Conservation (phyloP, 2,888 invertebrate genomes). For the Ametastegia equiseti region DNA sequence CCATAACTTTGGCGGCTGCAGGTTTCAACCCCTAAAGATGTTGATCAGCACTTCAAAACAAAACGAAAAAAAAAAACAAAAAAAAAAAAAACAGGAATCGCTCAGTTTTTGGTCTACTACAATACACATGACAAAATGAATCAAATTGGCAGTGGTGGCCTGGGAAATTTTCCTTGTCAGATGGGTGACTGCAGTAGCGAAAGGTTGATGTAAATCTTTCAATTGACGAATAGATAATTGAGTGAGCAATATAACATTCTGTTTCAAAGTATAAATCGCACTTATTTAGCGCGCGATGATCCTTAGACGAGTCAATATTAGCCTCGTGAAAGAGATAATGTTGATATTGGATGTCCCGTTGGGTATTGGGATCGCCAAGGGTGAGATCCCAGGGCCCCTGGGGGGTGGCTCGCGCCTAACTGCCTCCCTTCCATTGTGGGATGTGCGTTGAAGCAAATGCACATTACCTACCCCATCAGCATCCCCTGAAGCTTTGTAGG, state of each 20-base stretch:
- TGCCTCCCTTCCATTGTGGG: slow-evolving; percentile 70
- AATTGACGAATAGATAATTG: neutral
- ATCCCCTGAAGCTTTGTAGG: slow-evolving; percentile 13
- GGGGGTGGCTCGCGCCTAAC: slow-evolving; percentile 38
- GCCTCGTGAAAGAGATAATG: slow-evolving; percentile 70
- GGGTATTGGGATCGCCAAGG: slow-evolving; percentile 3
- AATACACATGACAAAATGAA: too few species aligned
- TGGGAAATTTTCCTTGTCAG: too few species aligned
- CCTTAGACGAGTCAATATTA: slow-evolving; percentile 70
- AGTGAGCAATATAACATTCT: neutral
- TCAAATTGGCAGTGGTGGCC: too few species aligned
- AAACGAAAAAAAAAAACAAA: too few species aligned
- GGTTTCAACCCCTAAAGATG: too few species aligned
- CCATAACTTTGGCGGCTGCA: too few species aligned
- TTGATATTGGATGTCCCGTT: slow-evolving; percentile 72
- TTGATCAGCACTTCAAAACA: too few species aligned
- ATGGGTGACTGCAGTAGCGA: too few species aligned
- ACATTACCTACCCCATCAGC: slow-evolving; percentile 60
- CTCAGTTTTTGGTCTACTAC: too few species aligned
- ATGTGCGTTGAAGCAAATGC: slow-evolving; percentile 73
- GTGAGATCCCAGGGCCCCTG: neutral
- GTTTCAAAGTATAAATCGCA: neutral
- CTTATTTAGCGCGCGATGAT: slow-evolving; percentile 33
- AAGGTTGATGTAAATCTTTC: neutral
- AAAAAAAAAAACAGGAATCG: too few species aligned